These are phyloP conservation scores for Metalampra italica DNA, from an alignment of 2,888 invertebrate genomes.

Conservation along the genomic window DNA sequence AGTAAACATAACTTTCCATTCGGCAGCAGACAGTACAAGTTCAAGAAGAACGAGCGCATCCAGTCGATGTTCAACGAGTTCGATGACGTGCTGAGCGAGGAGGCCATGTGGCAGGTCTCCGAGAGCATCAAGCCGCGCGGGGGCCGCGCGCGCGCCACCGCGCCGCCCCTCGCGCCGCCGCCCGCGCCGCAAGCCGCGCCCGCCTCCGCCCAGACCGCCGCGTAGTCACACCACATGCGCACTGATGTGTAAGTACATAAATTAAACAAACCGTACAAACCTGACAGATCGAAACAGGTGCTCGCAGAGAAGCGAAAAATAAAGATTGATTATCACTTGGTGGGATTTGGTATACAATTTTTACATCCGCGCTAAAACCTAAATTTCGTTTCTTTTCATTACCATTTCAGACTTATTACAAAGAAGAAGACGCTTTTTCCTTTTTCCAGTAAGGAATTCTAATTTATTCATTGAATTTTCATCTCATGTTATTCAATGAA, in stretches of 20 bases:
- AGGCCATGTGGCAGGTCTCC: constrained; percentile 99
- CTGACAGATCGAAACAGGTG: too few species aligned
- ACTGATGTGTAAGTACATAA: background rate
- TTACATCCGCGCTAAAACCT: too few species aligned
- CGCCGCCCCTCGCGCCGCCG: constrained; percentile 26
- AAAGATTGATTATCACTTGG: too few species aligned
- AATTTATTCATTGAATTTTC: too few species aligned
- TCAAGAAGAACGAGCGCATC: constrained; percentile 95
- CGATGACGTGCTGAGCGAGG: constrained; percentile 96
- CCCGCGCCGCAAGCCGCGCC: constrained; percentile 15
- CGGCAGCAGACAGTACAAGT: constrained; percentile 88
- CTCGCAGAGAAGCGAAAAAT: too few species aligned
- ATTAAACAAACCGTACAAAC: too few species aligned
- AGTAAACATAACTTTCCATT: constrained; percentile 10
- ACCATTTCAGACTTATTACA: too few species aligned
- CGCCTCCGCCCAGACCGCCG: constrained; percentile 32
- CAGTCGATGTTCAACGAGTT: constrained; percentile 98
- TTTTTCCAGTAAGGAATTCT: too few species aligned
- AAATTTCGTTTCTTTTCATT: too few species aligned
- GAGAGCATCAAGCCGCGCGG: constrained; percentile 96
- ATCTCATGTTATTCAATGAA: too few species aligned
- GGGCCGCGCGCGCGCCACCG: constrained; percentile 69
- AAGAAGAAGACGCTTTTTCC: too few species aligned
- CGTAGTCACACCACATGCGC: constrained; percentile 16
- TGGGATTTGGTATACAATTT: too few species aligned